Evolutionary conservation across 2,113 vertebrate species (phyloP), one percentile per base, ranked within the genome.

Genomic region (Pongo abelii): DNA sequence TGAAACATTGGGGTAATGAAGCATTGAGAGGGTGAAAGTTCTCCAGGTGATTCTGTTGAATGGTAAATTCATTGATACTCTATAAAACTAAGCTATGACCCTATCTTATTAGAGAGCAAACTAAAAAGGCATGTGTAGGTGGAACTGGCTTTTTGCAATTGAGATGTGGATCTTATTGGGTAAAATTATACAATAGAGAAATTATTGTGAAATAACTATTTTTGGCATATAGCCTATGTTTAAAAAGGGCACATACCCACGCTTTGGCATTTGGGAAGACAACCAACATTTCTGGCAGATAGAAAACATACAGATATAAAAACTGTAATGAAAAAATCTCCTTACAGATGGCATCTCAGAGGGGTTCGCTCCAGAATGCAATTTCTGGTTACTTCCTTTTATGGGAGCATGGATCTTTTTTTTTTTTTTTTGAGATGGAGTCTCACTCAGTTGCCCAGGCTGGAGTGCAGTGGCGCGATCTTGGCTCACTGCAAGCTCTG

Each of bases 41-140:
- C 13, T 79, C 6, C 16, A 59, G 74, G 38, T 81, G 57, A 84
- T 81, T 86, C 64, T 87, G 40, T 30, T 67, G 30, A 74, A 46
- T 16, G 27, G 5, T 46, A 74, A 77, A 91, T 25, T 91, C 22
- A 75, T 95, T 20, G 80, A 6, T 75, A 61, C 1, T 2, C 6
- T 83, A 61, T 30, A 48, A 70, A 88, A 92, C 10, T 46, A 93
- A 67, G 35, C 4, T 20, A 64, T 23, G 27, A 5, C 5, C 9
- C 16, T 64, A n/a, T 35, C n/a, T 88, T 18, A 87, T 88, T 18
- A 87, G 92, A 95, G 43, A 96, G 4, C 17, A 89, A 92, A 87
- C 77, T 84, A 43, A 84, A 86, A 70, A 57, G 46, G 12, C 8
- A 87, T 94, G 67, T 92, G 46, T 83, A 90, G 30, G 6, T 91